phyloP scores from a whole-genome alignment of 2,888 invertebrate species.

The Dyspetes luteomarginatus region DNA sequence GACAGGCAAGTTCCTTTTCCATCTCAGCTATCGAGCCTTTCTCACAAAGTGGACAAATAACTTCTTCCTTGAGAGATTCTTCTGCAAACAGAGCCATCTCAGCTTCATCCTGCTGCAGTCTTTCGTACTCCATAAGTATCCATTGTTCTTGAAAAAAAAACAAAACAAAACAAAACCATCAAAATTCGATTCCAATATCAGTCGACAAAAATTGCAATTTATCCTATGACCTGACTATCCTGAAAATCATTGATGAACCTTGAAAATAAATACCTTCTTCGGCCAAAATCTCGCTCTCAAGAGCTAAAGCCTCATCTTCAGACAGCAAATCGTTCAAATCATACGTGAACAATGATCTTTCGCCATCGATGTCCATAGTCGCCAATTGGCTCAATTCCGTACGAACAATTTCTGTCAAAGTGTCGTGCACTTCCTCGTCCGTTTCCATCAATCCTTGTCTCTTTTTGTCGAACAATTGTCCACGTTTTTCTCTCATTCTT shows the following conservation, averaged over 20 bases:
- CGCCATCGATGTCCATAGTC: slow-evolving; percentile 39
- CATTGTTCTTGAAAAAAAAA: slow-evolving; percentile 73
- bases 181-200: neutral
- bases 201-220: neutral
- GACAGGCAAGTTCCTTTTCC: slow-evolving; percentile 68
- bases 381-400: slow-evolving; percentile 75
- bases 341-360: slow-evolving; percentile 16
- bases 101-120: slow-evolving; percentile 76
- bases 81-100: slow-evolving; percentile 74
- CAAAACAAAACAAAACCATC: neutral
- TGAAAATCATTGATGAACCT: neutral
- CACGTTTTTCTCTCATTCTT: slow-evolving; percentile 77
- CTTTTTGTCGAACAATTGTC: slow-evolving; percentile 74
- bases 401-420: slow-evolving; percentile 76
- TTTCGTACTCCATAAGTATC: slow-evolving; percentile 81
- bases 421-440: slow-evolving; percentile 69
- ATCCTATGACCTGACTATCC: too few relatives aligned
- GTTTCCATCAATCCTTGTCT: slow-evolving; percentile 71
- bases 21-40: slow-evolving; percentile 71
- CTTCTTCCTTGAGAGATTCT: slow-evolving; percentile 71
- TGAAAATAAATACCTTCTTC: slow-evolving; percentile 74
- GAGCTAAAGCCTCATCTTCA: slow-evolving; percentile 73
- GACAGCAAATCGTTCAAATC: slow-evolving; percentile 61
- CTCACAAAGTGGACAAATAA: slow-evolving; percentile 82
- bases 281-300: slow-evolving; percentile 74